Evolutionary conservation across 1,140 invertebrate species (phyloP).

Genomic region (Tribolium castaneum): DNA sequence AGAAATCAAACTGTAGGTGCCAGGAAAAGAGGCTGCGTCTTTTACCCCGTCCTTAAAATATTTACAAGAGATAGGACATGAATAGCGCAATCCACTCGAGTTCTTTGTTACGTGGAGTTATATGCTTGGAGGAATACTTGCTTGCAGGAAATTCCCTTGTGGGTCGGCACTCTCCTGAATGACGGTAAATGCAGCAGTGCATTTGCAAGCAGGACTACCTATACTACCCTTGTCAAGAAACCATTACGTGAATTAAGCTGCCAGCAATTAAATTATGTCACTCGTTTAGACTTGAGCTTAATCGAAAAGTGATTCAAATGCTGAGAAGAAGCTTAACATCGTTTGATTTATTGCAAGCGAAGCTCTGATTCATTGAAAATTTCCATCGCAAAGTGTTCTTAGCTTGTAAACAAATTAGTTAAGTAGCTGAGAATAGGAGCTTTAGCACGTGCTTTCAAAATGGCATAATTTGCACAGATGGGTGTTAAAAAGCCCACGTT

Average conservation of each 20-base stretch:
- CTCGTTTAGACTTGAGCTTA: not conserved
- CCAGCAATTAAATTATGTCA: constrained; percentile 13
- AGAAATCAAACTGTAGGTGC: not conserved
- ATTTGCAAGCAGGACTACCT: not conserved
- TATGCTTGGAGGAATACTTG: constrained; percentile 13
- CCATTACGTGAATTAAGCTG: constrained; percentile 11
- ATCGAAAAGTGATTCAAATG: not conserved
- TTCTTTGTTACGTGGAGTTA: constrained; percentile 30
- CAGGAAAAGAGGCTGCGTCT: not conserved
- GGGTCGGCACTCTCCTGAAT: constrained; percentile 1
- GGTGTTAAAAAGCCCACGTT: constrained; percentile 30
- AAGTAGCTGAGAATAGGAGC: constrained; percentile 23
- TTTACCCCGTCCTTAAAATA: not conserved
- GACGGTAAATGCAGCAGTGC: constrained; percentile 24
- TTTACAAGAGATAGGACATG: constrained; percentile 20
- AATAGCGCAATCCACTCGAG: constrained; percentile 17
- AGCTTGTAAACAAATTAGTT: constrained; percentile 36
- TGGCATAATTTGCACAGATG: constrained; percentile 31
- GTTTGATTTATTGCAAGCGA: constrained; percentile 18
- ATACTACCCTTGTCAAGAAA: not conserved
- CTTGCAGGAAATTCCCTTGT: constrained; percentile 2
- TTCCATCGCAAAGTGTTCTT: constrained; percentile 22
- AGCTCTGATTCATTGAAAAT: constrained; percentile 10
- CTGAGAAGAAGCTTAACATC: not conserved
- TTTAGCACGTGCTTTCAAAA: constrained; percentile 23